Evolutionary conservation across 1,140 invertebrate genomes (phyloP), one percentile per base, ranked within the genome.

Genomic region (Drosophila fuyamai): DNA sequence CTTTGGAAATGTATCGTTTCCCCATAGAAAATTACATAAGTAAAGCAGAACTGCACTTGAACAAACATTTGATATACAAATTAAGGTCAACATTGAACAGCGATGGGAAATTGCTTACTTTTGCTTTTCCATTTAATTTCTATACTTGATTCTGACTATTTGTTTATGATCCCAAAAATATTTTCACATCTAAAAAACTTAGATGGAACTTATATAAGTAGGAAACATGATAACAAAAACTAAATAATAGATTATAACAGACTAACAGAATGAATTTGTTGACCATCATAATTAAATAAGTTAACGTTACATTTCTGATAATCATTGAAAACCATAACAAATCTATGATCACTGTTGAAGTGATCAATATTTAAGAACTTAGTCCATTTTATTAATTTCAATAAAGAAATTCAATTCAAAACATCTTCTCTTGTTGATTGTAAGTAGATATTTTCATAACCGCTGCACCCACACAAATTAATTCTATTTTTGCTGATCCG

Each of bases 401-500:
- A 27, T 13, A 5, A 47, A 47, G 12, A 46, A 46, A 18, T 18
- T 18, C 18, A 18, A 18, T 18, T 18, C n/a, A 41, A 10, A 40
- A 0, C 2, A 10, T 41, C 5, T 14, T 16, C 8, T 16, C 6
- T 43, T 43, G 5, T 43, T 27, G 27, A n/a, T n/a, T 48, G 2
- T 27, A 2, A 7, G 12, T 9, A 27, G 0, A 14, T 60, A 36
- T 46, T 13, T 54, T 36, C 16, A 27, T 10, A 35, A 23, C 16
- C 16, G 2, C 14, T 50, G 29, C 68, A 70, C 68, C 68, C 65
- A 36, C 65, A 23, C 54, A 58, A 50, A 18, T 8, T 5, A 13
- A 70, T 16, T 57, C 18, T 70, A 59, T 50, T 72, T 72, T 38
- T 41, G 43, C 29, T 44, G 8, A 50, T 23, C 35, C 43, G 14